Base-by-base conservation (phyloP, 2,888 invertebrate genomes). In the Campopleginae sp. region DNA sequence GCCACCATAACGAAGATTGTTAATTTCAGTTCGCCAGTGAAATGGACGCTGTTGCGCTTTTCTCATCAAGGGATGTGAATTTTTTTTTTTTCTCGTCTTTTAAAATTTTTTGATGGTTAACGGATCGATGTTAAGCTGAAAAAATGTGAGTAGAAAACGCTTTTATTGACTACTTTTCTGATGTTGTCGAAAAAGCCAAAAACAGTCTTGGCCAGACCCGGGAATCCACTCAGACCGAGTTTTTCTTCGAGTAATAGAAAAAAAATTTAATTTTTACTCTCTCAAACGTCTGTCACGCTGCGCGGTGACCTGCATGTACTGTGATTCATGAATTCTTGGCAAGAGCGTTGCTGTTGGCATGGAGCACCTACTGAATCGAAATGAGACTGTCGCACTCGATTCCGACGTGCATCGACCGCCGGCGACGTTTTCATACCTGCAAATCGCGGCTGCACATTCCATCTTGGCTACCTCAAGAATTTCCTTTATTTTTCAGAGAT, bases 301-400 rank as follows among this genome's bases (percentile, higher is more conserved):
- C 27, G 23, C 61, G 19, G 61, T 46, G 61, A 80, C 72, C 76
- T 71, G 72, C 66, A 63, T 71, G 44, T 48, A 66, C 72, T 31
- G 27, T 19, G 27, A n/a, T 51, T 12, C 65, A 54, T 46, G 72
- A 80, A 72, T 33, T 51, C 51, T 10, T 74, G 58, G 54, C 75
- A 48, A 63, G 68, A 61, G 31, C 19, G 46, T 78, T 70, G 63
- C 71, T 48, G 42, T 63, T 66, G 33, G 71, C 42, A 42, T 68
- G 48, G 68, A 44, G 72, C 77, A 66, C 72, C 66, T 48, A 68
- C 66, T 19, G 80, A 80, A 80, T 77, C 65, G 31, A 61, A 79
- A 84, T 76, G 76, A 77, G 71, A 80, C 72, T 70, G 61, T 75
- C 44, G n/a, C 38, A 51, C 23, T 76, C 31, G 17, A 51, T 5